phyloP scores from a whole-genome alignment of 1,140 invertebrate genomes.

The Portunus trituberculatus region DNA sequence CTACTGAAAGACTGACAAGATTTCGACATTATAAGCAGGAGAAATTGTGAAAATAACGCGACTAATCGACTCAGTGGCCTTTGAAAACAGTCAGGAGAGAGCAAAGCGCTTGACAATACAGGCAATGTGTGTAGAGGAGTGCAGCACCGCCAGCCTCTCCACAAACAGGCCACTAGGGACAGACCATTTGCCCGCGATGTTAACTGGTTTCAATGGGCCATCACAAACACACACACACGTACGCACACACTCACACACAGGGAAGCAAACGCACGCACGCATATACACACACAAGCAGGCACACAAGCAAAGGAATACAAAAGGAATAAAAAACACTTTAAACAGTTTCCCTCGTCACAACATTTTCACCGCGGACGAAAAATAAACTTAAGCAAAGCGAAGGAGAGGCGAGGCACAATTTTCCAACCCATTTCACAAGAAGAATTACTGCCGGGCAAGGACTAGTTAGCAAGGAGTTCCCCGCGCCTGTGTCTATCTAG shows the following conservation, averaged over 20 bases:
- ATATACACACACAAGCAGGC: neutral
- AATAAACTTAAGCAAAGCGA: neutral
- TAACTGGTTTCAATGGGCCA: neutral
- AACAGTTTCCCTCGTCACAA: neutral
- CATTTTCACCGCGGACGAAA: neutral
- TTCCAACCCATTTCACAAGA: neutral
- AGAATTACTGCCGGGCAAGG: neutral
- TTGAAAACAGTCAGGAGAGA: too few relatives aligned
- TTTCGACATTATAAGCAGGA: too few relatives aligned
- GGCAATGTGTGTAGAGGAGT: too few relatives aligned
- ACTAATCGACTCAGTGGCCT: too few relatives aligned
- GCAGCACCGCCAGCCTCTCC: neutral
- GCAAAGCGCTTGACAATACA: too few relatives aligned
- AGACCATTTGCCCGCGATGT: neutral
- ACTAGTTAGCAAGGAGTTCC: neutral
- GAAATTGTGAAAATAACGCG: too few relatives aligned
- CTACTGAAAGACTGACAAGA: too few relatives aligned
- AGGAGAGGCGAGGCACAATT: neutral
- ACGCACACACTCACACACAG: neutral
- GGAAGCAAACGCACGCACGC: neutral
- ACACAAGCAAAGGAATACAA: neutral
- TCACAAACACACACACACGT: neutral
- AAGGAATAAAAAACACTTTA: neutral
- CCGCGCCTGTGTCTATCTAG: neutral
- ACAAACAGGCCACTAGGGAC: neutral